A percentile compares a stretch with the other conserved stretches of the same genome.
Conservation (phyloP, 2,113 vertebrate species). For the Xiphophorus hellerii region DNA sequence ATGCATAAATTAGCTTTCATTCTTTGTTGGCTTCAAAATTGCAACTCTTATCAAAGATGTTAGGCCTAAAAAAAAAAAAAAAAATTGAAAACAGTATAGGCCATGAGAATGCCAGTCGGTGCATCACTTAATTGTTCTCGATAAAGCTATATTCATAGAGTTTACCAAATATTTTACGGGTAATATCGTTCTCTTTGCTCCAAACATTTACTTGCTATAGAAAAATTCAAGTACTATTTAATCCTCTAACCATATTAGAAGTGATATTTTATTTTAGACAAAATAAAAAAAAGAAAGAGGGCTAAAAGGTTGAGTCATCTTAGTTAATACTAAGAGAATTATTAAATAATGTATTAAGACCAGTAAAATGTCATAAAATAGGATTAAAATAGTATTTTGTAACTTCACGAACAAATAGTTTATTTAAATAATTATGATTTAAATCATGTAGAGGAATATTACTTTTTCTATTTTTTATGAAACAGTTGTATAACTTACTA, state of each 20-base stretch:
- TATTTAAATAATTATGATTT: neutral
- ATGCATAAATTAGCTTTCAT: neutral
- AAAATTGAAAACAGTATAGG: neutral
- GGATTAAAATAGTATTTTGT: too few relatives aligned
- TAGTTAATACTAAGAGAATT: neutral
- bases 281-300: neutral
- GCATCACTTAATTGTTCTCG: neutral
- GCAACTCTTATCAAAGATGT: neutral
- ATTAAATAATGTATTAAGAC: too few relatives aligned
- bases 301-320: neutral
- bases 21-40: neutral
- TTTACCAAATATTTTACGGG: neutral
- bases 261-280: neutral
- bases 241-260: neutral
- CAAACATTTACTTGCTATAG: neutral
- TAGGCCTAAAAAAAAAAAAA: too few relatives aligned
- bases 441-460: neutral
- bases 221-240: neutral
- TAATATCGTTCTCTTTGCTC: too few relatives aligned
- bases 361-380: too few relatives aligned
- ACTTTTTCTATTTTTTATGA: neutral
- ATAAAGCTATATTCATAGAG: neutral
- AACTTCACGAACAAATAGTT: neutral
- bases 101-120: too few relatives aligned
- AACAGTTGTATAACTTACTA: neutral